Base-by-base conservation (phyloP, 2,797 vertebrate species). In the Enteromius mattozi region DNA sequence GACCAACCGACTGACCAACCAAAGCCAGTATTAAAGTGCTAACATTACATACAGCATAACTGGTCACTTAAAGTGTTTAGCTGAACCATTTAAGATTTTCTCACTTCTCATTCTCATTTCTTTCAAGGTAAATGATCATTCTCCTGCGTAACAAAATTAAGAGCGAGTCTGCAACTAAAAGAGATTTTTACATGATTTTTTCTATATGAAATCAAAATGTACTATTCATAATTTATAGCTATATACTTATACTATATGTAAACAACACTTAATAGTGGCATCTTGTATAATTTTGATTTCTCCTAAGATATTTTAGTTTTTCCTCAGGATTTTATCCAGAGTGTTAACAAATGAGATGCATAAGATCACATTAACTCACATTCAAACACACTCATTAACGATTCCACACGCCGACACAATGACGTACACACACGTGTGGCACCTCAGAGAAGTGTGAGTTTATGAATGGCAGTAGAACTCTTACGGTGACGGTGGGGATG, bases 401-500 rank as follows among this genome's bases (percentile, higher is more conserved):
- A 51, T 45, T 77, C 51, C 77, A 56, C 70, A 76, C 19, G 2
- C 14, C 6, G 65, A 61, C 42, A 82, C 80, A 71, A 45, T 70
- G 45, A 49, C 71, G 69, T 16, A 77, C 72, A 78, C 63, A 85
- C 79, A 88, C 75, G 54, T 71, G 65, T 35, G 37, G 14, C 37
- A 79, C 77, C 59, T 66, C 59, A 47, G 47, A 84, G 24, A 71
- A 78, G 66, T 71, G 76, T 35, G 40, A 81, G 49, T 75, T 86
- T 71, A 47, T 82, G 72, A 86, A 78, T 78, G 75, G 51, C 49
- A 65, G 40, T 21, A 21, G 37, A 49, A 68, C 59, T 92, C 94
- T 96, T 94, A 98, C 97, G 90, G 95, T 97, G 86, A 97, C 91
- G 56, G 96, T 96, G 88, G 97, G 97, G 88, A 97, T 96, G 40